Evolutionary conservation across 2,797 vertebrate genomes (phyloP), one percentile per base, ranked within the genome.

Genomic region (Galago senegalensis): DNA sequence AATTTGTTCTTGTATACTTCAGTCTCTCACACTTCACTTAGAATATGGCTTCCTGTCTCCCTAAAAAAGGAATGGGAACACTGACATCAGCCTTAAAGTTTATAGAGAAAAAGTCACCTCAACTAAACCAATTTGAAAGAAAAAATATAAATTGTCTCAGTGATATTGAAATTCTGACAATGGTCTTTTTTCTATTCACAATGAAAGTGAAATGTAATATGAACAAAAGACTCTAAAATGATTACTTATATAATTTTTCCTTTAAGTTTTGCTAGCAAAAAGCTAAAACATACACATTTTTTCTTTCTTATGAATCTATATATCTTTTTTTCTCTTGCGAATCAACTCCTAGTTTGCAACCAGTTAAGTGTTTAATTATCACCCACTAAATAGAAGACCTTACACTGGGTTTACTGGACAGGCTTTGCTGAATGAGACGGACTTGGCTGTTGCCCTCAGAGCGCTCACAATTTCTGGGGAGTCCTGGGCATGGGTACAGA

Each of bases 251-350:
- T 5, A 82, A 75, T 53, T 81, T 76, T 88, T 84, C 17, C 87
- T 72, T 18, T 60, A 89, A 86, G n/a, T 73, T 69, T 79, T 89
- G 56, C 40, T 69, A 82, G 23, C 61, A 76, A 86, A 85, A 91
- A 69, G 18, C 67, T 67, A 67, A 95, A 82, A 67, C 6, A 12
- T 29, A 17, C 29, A 83, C 1, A 69, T 67, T 31, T 83, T 79
- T 92, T 80, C 43, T 49, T 75, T 56, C 31, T 90, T 93, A 14
- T 37, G 20, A 89, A 14, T 53, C 49, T 53, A 53, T 53, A 53
- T 16, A 13, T 53, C 49, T 16, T 53, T 53, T 53, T 53, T 53
- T 53, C 49, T 53, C 49, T 58, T 89, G 53, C 49, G 49, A 88
- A n/a, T 77, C 63, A 89, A 58, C 21, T n/a, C 34, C 18, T 70